A percentile compares a stretch with the other conserved stretches of the same genome.
Conservation (phyloP, 2,888 invertebrate genomes). For the Sturmia bella region DNA sequence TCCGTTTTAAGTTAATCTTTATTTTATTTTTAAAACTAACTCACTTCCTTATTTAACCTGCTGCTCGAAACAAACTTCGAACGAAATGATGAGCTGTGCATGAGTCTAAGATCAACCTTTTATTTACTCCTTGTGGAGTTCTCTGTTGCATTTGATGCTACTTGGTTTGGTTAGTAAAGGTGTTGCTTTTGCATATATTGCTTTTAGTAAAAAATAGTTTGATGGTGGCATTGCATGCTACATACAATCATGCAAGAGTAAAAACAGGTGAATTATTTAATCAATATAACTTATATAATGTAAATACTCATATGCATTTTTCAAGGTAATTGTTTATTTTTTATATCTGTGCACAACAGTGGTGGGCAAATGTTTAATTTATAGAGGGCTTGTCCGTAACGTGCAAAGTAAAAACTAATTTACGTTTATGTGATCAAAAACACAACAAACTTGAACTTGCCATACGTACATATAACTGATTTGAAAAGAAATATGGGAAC, state of each 20-base stretch:
- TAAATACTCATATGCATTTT: background rate
- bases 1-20: conserved; percentile 1
- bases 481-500: too few species aligned
- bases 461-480: too few species aligned
- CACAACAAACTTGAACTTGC: too few species aligned
- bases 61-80: conserved; percentile 6
- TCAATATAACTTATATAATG: background rate
- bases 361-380: too few species aligned
- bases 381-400: too few species aligned
- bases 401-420: too few species aligned
- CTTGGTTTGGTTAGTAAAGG: background rate
- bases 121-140: conserved; percentile 28
- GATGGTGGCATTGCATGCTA: conserved; percentile 71
- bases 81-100: conserved; percentile 37
- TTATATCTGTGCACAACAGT: too few species aligned
- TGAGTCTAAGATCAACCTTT: conserved; percentile 32
- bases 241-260: conserved; percentile 52
- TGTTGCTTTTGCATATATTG: conserved; percentile 46
- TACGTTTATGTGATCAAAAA: too few species aligned
- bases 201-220: conserved; percentile 27
- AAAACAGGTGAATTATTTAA: conserved; percentile 65
- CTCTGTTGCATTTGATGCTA: background rate
- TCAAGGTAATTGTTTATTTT: too few species aligned
- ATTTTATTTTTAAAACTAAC: conserved; percentile 3
- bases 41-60: conserved; percentile 62